Conservation (phyloP, 2,888 invertebrate genomes). For the Panopea generosa region DNA sequence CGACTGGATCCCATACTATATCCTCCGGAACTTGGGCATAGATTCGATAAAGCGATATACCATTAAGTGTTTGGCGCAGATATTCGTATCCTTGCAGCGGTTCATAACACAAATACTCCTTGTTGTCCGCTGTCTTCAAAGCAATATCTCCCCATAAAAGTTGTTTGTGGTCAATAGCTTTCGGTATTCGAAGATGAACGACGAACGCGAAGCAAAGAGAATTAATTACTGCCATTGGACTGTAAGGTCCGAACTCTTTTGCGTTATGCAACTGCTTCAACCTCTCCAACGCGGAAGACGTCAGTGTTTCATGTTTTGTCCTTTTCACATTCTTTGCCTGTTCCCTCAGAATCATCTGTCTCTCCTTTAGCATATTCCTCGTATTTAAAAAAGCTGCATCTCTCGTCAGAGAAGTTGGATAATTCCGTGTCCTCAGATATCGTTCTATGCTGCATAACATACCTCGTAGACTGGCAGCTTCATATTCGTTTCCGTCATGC, state of each 20-base stretch:
- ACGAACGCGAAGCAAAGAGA: slow-evolving; percentile 77
- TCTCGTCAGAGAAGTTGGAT: slow-evolving; percentile 74
- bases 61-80: slow-evolving; percentile 38
- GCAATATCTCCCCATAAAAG: slow-evolving; percentile 78
- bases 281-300: slow-evolving; percentile 67
- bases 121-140: slow-evolving; percentile 66
- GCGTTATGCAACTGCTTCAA: slow-evolving; percentile 75
- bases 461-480: slow-evolving; percentile 77
- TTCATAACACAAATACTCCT: slow-evolving; percentile 74
- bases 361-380: slow-evolving; percentile 74
- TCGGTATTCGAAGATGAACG: slow-evolving; percentile 74
- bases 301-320: slow-evolving; percentile 25
- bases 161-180: slow-evolving; percentile 79
- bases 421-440: slow-evolving; percentile 72
- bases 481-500: slow-evolving; percentile 79
- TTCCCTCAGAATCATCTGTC: slow-evolving; percentile 73
- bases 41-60: slow-evolving; percentile 40
- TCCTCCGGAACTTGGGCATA: slow-evolving; percentile 51
- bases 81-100: slow-evolving; percentile 53
- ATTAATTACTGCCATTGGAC: slow-evolving; percentile 76
- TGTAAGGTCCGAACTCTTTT: slow-evolving; percentile 79
- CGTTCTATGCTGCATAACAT: slow-evolving; percentile 80
- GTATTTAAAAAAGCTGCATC: slow-evolving; percentile 74
- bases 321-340: slow-evolving; percentile 72
- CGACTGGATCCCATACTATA: slow-evolving; percentile 74